These are phyloP conservation scores for Chelmon rostratus DNA, from an alignment of 2,797 vertebrate genomes.

Conservation along the genomic window DNA sequence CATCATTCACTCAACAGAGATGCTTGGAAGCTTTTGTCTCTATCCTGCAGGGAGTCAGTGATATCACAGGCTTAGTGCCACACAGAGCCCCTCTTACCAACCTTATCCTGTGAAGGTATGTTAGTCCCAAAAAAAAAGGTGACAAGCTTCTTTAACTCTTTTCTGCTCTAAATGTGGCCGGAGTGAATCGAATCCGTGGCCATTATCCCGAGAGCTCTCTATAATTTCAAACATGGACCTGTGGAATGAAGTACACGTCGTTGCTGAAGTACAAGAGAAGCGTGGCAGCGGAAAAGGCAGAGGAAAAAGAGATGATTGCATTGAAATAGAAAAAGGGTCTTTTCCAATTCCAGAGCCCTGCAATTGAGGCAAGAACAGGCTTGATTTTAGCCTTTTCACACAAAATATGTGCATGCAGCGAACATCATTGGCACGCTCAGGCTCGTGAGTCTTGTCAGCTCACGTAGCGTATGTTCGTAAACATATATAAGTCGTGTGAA, in stretches of 20 bases:
- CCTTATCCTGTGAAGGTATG: slow-evolving; percentile 30
- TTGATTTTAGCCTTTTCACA: slow-evolving; percentile 21
- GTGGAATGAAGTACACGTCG: slow-evolving; percentile 50
- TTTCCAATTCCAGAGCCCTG: slow-evolving; percentile 37
- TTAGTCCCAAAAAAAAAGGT: slow-evolving; percentile 19
- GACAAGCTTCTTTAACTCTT: slow-evolving; percentile 37
- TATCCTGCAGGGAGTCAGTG: slow-evolving; percentile 57
- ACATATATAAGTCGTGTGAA: slow-evolving; percentile 49
- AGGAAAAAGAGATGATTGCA: slow-evolving; percentile 38
- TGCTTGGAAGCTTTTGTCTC: slow-evolving; percentile 68
- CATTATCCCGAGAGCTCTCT: slow-evolving; percentile 48
- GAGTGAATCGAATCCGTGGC: slow-evolving; percentile 39
- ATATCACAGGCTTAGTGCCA: slow-evolving; percentile 53
- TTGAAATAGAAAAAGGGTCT: slow-evolving; percentile 40
- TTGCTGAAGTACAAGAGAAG: slow-evolving; percentile 46
- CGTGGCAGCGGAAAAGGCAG: slow-evolving; percentile 3
- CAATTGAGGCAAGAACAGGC: slow-evolving; percentile 22
- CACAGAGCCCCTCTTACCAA: slow-evolving; percentile 26
- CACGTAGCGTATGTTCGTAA: slow-evolving; percentile 8
- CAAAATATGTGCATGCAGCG: background rate
- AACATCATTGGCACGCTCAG: slow-evolving; percentile 18
- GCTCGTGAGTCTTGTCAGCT: slow-evolving; percentile 39
- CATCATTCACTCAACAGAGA: slow-evolving; percentile 71
- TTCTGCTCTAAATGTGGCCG: slow-evolving; percentile 42
- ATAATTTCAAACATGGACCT: slow-evolving; percentile 59